Conservation (phyloP, 2,888 invertebrate genomes). For the Mylabris sibirica region DNA sequence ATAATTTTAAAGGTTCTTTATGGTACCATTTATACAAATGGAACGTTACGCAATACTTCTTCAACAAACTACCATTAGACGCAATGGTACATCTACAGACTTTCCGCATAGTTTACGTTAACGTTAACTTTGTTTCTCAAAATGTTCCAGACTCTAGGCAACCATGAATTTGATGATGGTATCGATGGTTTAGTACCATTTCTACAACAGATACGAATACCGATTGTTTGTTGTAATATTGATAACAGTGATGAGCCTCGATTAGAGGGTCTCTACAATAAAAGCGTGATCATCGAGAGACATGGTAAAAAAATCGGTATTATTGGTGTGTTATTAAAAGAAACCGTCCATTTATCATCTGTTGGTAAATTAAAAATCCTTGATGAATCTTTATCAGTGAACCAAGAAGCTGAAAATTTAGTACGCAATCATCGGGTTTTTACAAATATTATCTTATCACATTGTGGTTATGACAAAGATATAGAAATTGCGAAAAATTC, state of each 20-base stretch:
- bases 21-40: conserved; percentile 81
- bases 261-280: conserved; percentile 68
- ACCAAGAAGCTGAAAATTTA: conserved; percentile 71
- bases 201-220: conserved; percentile 68
- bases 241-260: conserved; percentile 73
- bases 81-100: conserved; percentile 68
- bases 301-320: conserved; percentile 76
- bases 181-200: conserved; percentile 77
- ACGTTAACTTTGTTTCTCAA: neutral
- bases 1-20: conserved; percentile 85
- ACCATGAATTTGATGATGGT: conserved; percentile 87
- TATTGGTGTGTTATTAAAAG: conserved; percentile 77
- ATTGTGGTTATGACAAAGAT: conserved; percentile 78
- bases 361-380: conserved; percentile 66
- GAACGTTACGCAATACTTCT: conserved; percentile 77
- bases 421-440: conserved; percentile 70
- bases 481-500: conserved; percentile 70
- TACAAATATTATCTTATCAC: conserved; percentile 83
- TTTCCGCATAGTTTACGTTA: neutral
- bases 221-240: conserved; percentile 80
- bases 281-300: conserved; percentile 70
- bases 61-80: conserved; percentile 78
- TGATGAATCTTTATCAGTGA: conserved; percentile 73
- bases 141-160: conserved; percentile 75
- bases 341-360: conserved; percentile 58